Evolutionary conservation across 2,888 invertebrate genomes (phyloP).

Genomic region (Sericinus montela): DNA sequence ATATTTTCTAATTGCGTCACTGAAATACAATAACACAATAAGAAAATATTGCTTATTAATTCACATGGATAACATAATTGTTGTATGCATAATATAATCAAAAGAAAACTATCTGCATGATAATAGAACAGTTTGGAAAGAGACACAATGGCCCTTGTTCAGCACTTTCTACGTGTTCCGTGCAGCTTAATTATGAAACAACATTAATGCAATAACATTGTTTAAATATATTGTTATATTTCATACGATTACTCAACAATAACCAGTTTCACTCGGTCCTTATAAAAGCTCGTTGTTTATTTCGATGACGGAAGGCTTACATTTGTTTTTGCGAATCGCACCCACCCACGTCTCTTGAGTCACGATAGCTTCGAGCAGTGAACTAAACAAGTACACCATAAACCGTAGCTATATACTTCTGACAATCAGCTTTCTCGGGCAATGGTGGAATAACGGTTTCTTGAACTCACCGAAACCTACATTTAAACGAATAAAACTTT

Average conservation of each 20-base stretch:
- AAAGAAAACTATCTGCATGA: conserved; percentile 15
- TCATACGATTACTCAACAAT: not conserved
- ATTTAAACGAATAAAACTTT: not conserved
- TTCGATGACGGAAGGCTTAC: not conserved
- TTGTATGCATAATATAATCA: conserved; percentile 11
- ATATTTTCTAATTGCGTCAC: no score
- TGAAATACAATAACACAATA: no score
- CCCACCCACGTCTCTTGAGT: conserved; percentile 32
- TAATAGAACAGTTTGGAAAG: conserved; percentile 16
- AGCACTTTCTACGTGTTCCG: conserved; percentile 16
- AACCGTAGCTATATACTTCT: conserved; percentile 25
- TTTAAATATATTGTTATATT: not conserved
- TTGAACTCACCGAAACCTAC: not conserved
- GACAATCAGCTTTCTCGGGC: conserved; percentile 36
- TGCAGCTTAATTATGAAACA: conserved; percentile 13
- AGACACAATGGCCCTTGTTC: conserved; percentile 19
- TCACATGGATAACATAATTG: not conserved
- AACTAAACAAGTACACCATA: conserved; percentile 31
- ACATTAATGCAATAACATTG: conserved; percentile 3
- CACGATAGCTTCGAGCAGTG: conserved; percentile 28
- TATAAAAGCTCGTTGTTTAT: not conserved
- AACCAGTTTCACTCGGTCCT: conserved; percentile 4
- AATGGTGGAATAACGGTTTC: not conserved
- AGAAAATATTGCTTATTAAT: no score
- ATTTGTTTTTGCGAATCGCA: conserved; percentile 4